Evolutionary conservation across 2,797 vertebrate genomes (phyloP).

Genomic region (Eupleurogrammus muticus): DNA sequence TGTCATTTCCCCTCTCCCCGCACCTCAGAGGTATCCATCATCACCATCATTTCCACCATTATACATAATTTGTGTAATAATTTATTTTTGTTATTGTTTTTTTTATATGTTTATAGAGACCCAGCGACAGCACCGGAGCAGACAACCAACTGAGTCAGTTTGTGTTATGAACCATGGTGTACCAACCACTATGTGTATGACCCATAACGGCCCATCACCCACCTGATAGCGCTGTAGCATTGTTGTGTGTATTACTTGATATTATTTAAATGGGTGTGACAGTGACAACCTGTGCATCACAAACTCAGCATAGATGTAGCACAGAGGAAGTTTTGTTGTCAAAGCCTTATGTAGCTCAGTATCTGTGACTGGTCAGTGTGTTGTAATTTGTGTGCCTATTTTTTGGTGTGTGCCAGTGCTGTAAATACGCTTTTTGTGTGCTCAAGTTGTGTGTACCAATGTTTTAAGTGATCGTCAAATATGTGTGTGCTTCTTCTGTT

Average conservation of each 20-base stretch:
- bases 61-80: slow-evolving; percentile 90
- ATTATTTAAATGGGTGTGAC: slow-evolving; percentile 81
- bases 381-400: slow-evolving; percentile 82
- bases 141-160: slow-evolving; percentile 89
- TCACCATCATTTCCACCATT: slow-evolving; percentile 74
- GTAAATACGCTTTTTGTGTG: slow-evolving; percentile 84
- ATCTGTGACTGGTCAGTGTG: slow-evolving; percentile 85
- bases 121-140: slow-evolving; percentile 86
- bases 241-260: slow-evolving; percentile 82
- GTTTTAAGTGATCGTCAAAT: slow-evolving; percentile 79
- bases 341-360: slow-evolving; percentile 86
- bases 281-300: slow-evolving; percentile 81
- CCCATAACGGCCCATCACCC: slow-evolving; percentile 86
- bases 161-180: slow-evolving; percentile 91
- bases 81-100: slow-evolving; percentile 89
- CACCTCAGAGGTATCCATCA: slow-evolving; percentile 65
- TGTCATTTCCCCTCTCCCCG: slow-evolving; percentile 64
- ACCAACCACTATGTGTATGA: slow-evolving; percentile 90
- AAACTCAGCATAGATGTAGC: slow-evolving; percentile 87
- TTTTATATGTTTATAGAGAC: slow-evolving; percentile 90
- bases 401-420: slow-evolving; percentile 82
- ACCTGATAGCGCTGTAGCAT: slow-evolving; percentile 84
- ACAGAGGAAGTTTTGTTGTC: slow-evolving; percentile 84
- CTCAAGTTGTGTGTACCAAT: slow-evolving; percentile 81
- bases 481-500: slow-evolving; percentile 81